phyloP scores from a whole-genome alignment of 2,113 vertebrate species.

The Ictalurus furcatus region DNA sequence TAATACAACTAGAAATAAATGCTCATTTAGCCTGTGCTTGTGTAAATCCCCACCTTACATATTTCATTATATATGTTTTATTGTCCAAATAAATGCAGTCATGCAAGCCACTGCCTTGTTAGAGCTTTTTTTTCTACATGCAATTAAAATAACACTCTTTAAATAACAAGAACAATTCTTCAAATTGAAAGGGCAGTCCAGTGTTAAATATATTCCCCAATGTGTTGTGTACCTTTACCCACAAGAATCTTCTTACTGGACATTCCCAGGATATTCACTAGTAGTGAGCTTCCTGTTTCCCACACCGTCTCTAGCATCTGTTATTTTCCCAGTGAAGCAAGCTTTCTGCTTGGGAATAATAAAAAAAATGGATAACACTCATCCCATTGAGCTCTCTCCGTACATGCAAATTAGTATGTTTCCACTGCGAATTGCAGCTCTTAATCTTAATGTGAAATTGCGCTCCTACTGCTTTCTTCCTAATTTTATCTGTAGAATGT shows the following conservation, averaged over 20 bases:
- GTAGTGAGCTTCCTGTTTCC: conserved; percentile 21
- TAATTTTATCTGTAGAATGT: conserved; percentile 13
- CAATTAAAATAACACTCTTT: background rate
- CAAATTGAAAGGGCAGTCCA: background rate
- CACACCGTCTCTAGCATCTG: conserved; percentile 17
- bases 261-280: conserved; percentile 30
- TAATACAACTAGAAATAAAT: background rate
- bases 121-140: too few species aligned
- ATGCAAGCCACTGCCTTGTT: background rate
- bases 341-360: background rate
- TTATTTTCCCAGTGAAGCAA: conserved; percentile 4
- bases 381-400: background rate
- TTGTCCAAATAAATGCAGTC: background rate
- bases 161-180: background rate
- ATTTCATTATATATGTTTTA: background rate
- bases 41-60: background rate
- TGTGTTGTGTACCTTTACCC: conserved; percentile 28
- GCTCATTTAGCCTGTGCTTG: background rate
- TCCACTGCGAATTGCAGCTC: conserved; percentile 1
- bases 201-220: conserved; percentile 10
- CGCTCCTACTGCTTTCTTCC: background rate
- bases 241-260: conserved; percentile 3
- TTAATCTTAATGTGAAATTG: conserved; percentile 19
- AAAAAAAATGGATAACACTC: background rate
- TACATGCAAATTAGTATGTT: conserved; percentile 8